A percentile compares a stretch with the other conserved stretches of the same genome.
Evolutionary conservation across 37 sponge, comb jelly and placozoan genomes (phyloP).

Genomic region (Axinella damicornis): DNA sequence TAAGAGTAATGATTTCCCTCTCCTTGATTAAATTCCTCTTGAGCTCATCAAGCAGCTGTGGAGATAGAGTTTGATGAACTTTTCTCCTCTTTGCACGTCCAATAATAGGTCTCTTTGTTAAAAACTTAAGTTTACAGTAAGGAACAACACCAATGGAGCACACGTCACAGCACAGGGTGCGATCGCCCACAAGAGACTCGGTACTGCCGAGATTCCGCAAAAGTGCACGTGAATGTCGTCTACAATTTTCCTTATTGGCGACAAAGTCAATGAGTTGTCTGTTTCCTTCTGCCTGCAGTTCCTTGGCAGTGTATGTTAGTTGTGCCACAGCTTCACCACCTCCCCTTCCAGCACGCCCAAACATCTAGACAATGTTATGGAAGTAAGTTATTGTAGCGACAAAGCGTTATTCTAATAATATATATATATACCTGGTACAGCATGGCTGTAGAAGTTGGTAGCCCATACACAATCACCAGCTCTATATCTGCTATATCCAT

Average conservation of each 20-base stretch:
- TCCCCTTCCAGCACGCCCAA: slow-evolving; percentile 20
- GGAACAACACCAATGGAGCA: background rate
- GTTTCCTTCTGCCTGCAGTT: no score
- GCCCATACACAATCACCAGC: slow-evolving; percentile 1
- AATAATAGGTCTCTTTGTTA: no score
- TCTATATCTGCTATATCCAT: background rate
- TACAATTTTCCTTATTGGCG: background rate
- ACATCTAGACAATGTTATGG: background rate
- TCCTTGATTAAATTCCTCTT: background rate
- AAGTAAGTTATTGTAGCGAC: background rate
- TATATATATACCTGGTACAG: background rate
- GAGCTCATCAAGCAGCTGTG: background rate
- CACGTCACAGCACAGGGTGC: background rate
- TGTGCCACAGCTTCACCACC: background rate
- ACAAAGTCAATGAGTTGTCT: background rate
- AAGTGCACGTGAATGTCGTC: background rate
- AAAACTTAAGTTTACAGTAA: no score
- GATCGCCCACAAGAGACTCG: background rate
- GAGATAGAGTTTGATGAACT: background rate
- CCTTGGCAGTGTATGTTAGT: no score
- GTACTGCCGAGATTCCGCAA: background rate
- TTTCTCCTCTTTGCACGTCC: background rate
- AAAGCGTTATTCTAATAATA: background rate
- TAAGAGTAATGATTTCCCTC: background rate
- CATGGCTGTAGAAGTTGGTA: background rate